Base-by-base conservation (phyloP, 1,140 invertebrate genomes). In the Drosophila pseudoobscura region DNA sequence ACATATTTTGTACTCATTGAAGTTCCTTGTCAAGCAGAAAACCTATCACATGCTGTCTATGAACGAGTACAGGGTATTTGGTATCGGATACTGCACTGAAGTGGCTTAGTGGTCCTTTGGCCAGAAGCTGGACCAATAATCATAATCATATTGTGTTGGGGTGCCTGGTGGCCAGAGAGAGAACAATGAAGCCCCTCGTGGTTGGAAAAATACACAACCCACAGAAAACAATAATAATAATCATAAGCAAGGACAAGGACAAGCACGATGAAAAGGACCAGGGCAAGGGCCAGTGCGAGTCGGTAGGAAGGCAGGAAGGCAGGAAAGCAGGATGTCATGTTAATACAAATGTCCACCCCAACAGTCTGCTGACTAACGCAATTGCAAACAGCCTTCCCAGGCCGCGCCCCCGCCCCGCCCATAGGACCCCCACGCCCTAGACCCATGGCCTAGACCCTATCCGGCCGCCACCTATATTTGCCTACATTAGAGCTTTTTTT, bases 331-430 rank as follows among this genome's bases (percentile, higher is more conserved):
- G 69, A 85, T 87, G 82, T 87, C 80, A 85, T 85, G 80, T 85
- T 85, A 85, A 85, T 85, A 85, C 82, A 80, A 85, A 85, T 87
- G 80, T 85, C 55, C 35, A 39, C 3, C 35, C 78, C 52, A 61
- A 62, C 63, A 77, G 80, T 79, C 73, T 84, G 82, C 80, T 84
- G 80, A 84, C 80, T 87, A 87, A 84, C 82, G 82, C 80, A 84
- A 84, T 84, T 84, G 80, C 80, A 84, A 83, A 84, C 75, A 69
- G 58, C 59, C 59, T 43, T 5, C 3, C 24, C 24, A 24, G 0
- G 4, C 24, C 24, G 4, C 24, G 4, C 0, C 24, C 24, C 24
- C 24, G 3, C 24, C 41, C 61, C 65, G 52, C 49, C 52, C 44
- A 39, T 13, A 5, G 35, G 11, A 39, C 35, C 4, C 0, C 35